Evolutionary conservation across 2,113 vertebrate species (phyloP).

Genomic region (Heterocephalus glaber): DNA sequence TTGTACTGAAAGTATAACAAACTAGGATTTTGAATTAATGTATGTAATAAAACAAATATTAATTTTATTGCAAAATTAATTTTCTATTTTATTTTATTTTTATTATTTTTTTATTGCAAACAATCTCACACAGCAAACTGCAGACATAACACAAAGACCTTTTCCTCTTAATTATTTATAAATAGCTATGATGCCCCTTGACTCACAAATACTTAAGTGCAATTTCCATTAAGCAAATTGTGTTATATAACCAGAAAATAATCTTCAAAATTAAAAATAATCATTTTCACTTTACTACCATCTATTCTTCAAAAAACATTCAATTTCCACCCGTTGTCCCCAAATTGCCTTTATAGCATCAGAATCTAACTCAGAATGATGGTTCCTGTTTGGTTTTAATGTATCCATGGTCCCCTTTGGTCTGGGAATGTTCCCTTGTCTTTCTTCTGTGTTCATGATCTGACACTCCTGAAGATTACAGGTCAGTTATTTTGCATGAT

Average conservation of each 20-base stretch:
- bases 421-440: not conserved
- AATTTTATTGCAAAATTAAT: slow-evolving; percentile 36
- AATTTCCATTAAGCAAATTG: slow-evolving; percentile 25
- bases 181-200: not conserved
- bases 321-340: not conserved
- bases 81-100: no score
- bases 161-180: not conserved
- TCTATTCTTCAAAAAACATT: slow-evolving; percentile 9
- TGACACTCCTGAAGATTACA: not conserved
- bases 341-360: not conserved
- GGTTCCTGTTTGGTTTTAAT: not conserved
- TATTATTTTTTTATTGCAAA: slow-evolving; percentile 28
- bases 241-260: not conserved
- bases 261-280: not conserved
- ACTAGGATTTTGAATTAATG: not conserved
- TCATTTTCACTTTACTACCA: not conserved
- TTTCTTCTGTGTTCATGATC: not conserved
- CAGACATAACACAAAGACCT: not conserved
- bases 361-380: not conserved
- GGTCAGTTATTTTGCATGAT: not conserved
- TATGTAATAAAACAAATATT: not conserved
- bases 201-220: not conserved
- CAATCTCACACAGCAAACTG: not conserved
- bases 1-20: slow-evolving; percentile 7
- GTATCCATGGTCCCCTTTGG: not conserved